Evolutionary conservation across 92 coral and sea anemone species (phyloP), one percentile per base, ranked within the genome.

Genomic region (Epizoanthus rinbou): DNA sequence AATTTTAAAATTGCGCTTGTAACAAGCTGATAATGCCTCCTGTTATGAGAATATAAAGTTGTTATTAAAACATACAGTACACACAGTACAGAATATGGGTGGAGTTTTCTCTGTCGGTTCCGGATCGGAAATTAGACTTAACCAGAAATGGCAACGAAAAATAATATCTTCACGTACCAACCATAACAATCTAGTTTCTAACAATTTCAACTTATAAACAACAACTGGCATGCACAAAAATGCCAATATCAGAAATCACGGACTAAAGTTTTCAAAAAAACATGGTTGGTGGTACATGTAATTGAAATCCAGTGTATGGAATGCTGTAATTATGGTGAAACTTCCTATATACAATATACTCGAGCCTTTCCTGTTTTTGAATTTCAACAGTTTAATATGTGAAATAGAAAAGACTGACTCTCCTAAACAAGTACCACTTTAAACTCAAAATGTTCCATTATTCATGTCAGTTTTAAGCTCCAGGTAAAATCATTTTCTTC

Each of bases 101-200:
- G 57, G 71, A 57, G 33, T 28, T 5, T 19, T 78, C 19, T 52
- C 56, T 18, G 19, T 39, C 57, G 70, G 39, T 78, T 78, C 82
- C 82, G 82, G 82, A n/a, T n/a, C 82, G 82, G 82, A 78, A 78
- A 69, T 78, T 10, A 22, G 13, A 41, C 6, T 17, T 9, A 9
- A 60, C 52, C 39, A 60, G 82, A 78, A 78, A 39, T 60, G 21
- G 25, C 15, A 60, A 23, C 43, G 47, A 13, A 19, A 62, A 62
- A 60, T 13, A 4, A 60, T 45, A 60, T 5, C 18, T 31, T 78
- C 82, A 78, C 82, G 82, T 78, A 78, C 47, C 64, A 16, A 39
- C 9, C 35, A 17, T 41, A 66, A 33, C 72, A 67, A 67, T 28
- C 0, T 33, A 15, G 72, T 16, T 67, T 33, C 1, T 33, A 7